A percentile compares a stretch with the other conserved stretches of the same genome.
phyloP scores from a whole-genome alignment of 1,140 invertebrate species.

The Drosophila truncata region DNA sequence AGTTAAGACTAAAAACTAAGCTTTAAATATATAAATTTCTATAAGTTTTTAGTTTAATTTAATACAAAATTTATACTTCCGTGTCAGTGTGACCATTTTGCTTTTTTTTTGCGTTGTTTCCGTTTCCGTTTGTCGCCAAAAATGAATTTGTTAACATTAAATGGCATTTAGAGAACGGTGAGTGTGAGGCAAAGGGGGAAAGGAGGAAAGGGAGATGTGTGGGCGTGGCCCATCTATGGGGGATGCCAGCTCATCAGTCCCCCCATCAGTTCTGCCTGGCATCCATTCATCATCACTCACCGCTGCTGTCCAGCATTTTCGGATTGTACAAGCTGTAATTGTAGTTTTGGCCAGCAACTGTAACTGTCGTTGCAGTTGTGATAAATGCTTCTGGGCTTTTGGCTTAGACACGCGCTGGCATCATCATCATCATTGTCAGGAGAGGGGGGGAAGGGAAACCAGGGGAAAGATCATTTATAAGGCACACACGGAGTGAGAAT shows the following conservation, averaged over 20 bases:
- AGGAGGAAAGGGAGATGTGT: conserved; percentile 12
- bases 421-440: conserved; percentile 7
- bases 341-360: conserved; percentile 21
- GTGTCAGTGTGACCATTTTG: conserved; percentile 29
- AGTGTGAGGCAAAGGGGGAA: neutral
- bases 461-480: conserved; percentile 30
- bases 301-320: conserved; percentile 33
- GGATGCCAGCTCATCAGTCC: neutral
- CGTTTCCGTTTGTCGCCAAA: conserved; percentile 72
- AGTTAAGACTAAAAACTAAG: neutral
- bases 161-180: conserved; percentile 50
- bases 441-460: neutral
- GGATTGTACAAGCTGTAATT: conserved; percentile 23
- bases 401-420: conserved; percentile 53
- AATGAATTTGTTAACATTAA: conserved; percentile 79
- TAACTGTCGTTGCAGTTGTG: conserved; percentile 50
- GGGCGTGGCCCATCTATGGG: conserved; percentile 1
- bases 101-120: conserved; percentile 45
- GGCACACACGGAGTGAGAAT: neutral
- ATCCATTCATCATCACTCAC: conserved; percentile 65
- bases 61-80: neutral
- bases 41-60: neutral
- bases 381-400: conserved; percentile 66
- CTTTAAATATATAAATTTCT: neutral
- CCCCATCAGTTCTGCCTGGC: neutral